Evolutionary conservation across 2,113 vertebrate genomes (phyloP).

Genomic region (Siniperca knerii): DNA sequence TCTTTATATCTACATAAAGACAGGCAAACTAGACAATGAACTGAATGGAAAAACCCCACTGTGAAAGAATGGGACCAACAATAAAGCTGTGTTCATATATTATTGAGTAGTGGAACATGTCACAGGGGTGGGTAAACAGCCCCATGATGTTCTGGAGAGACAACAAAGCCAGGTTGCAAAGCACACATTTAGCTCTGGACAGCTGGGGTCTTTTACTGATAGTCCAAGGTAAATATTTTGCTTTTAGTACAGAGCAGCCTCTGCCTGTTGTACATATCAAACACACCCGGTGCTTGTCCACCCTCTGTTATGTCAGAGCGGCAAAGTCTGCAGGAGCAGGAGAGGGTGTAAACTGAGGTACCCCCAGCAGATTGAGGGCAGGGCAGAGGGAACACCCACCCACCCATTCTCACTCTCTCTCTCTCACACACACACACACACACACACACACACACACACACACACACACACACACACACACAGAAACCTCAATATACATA

Average conservation of each 20-base stretch:
- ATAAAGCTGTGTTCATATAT: conserved; percentile 78
- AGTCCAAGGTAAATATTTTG: conserved; percentile 79
- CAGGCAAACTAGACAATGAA: conserved; percentile 43
- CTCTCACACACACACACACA: conserved; percentile 17
- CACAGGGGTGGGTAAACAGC: conserved; percentile 77
- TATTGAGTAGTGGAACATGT: conserved; percentile 79
- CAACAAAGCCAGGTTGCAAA: conserved; percentile 78
- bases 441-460: neutral
- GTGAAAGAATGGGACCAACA: conserved; percentile 69
- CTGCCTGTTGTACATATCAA: conserved; percentile 76
- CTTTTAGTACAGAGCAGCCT: conserved; percentile 66
- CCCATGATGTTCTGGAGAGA: conserved; percentile 77
- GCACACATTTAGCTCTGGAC: conserved; percentile 65
- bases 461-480: neutral
- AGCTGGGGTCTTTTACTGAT: conserved; percentile 77
- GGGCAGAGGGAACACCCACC: conserved; percentile 60
- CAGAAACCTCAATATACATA: neutral
- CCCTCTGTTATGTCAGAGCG: conserved; percentile 65
- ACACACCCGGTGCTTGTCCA: conserved; percentile 53
- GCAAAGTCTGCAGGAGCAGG: conserved; percentile 55
- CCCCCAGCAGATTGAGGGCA: conserved; percentile 57
- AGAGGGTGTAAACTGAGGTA: conserved; percentile 67
- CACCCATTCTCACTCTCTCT: neutral
- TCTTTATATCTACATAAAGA: conserved; percentile 25
- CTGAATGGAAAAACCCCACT: conserved; percentile 63